Percentiles rank a stretch among this genome's conserved stretches.
These are phyloP conservation scores for Drosophila borborema DNA, from an alignment of 2,888 invertebrate genomes.

Conservation along the genomic window DNA sequence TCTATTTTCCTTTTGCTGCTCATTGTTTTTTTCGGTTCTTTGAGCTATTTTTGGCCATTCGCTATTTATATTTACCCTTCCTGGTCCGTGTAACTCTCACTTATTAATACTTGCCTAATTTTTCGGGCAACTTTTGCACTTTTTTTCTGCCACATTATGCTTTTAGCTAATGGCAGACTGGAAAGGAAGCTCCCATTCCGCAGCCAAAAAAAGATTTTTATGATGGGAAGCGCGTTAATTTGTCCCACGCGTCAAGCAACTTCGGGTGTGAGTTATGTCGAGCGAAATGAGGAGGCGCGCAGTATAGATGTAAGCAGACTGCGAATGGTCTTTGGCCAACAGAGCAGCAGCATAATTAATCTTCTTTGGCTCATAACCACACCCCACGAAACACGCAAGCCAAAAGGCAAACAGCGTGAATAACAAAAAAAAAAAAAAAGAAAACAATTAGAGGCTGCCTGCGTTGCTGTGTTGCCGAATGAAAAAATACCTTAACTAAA, in stretches of 20 bases:
- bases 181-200: background rate
- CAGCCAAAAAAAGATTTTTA: slow-evolving; percentile 30
- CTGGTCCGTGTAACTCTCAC: background rate
- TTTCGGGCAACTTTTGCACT: slow-evolving; percentile 6
- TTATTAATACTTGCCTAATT: slow-evolving; percentile 46
- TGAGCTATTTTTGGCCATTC: slow-evolving; percentile 39
- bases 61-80: slow-evolving; percentile 29
- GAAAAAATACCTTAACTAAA: slow-evolving; percentile 9
- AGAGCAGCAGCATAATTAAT: slow-evolving; percentile 60
- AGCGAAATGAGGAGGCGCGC: background rate
- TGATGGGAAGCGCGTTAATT: slow-evolving; percentile 49
- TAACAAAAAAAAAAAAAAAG: background rate
- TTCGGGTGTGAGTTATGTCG: background rate
- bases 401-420: slow-evolving; percentile 17
- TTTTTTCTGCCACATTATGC: slow-evolving; percentile 18
- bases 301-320: background rate
- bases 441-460: slow-evolving; percentile 16
- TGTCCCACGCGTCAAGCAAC: slow-evolving; percentile 57
- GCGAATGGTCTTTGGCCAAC: slow-evolving; percentile 3
- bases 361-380: slow-evolving; percentile 52
- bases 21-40: background rate
- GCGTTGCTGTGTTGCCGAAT: slow-evolving; percentile 13
- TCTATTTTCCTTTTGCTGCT: background rate
- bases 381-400: slow-evolving; percentile 5
- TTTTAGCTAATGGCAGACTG: slow-evolving; percentile 15